These are phyloP conservation scores for Fabriciana adippe DNA, from an alignment of 2,888 invertebrate species.

Conservation along the genomic window DNA sequence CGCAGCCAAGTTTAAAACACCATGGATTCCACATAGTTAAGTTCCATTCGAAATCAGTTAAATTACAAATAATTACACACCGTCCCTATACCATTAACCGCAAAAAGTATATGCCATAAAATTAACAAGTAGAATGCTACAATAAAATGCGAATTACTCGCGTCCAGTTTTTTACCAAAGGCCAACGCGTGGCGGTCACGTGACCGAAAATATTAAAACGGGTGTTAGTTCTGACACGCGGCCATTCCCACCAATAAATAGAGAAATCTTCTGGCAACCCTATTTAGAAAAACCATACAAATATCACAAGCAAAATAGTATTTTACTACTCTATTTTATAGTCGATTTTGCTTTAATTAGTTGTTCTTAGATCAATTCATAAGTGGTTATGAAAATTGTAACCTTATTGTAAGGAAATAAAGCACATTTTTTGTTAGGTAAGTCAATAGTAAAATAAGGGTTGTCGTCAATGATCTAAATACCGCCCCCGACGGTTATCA, in stretches of 20 bases:
- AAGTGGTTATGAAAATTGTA: slow-evolving; percentile 38
- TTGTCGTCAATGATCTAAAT: slow-evolving; percentile 69
- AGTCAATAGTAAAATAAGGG: slow-evolving; percentile 62
- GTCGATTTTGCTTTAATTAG: slow-evolving; percentile 11
- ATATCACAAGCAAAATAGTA: slow-evolving; percentile 41
- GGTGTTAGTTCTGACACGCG: slow-evolving; percentile 82
- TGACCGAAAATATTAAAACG: slow-evolving; percentile 79
- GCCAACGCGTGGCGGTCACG: slow-evolving; percentile 67
- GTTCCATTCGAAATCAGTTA: slow-evolving; percentile 56
- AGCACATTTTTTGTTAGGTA: slow-evolving; percentile 44
- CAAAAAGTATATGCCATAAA: slow-evolving; percentile 68
- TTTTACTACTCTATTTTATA: slow-evolving; percentile 23
- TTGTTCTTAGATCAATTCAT: neutral
- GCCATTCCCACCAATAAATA: slow-evolving; percentile 81
- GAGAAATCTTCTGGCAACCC: slow-evolving; percentile 69
- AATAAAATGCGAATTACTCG: slow-evolving; percentile 79
- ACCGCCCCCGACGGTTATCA: slow-evolving; percentile 81
- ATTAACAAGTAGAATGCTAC: slow-evolving; percentile 76
- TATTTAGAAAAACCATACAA: slow-evolving; percentile 47
- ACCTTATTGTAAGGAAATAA: slow-evolving; percentile 31
- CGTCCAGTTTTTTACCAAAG: slow-evolving; percentile 81
- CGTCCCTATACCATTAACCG: slow-evolving; percentile 57
- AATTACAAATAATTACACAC: slow-evolving; percentile 67
- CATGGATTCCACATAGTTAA: slow-evolving; percentile 34
- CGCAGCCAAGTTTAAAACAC: slow-evolving; percentile 9